These are phyloP conservation scores for Rhynchotus rufescens DNA, from an alignment of 2,797 vertebrate genomes.

Conservation along the genomic window DNA sequence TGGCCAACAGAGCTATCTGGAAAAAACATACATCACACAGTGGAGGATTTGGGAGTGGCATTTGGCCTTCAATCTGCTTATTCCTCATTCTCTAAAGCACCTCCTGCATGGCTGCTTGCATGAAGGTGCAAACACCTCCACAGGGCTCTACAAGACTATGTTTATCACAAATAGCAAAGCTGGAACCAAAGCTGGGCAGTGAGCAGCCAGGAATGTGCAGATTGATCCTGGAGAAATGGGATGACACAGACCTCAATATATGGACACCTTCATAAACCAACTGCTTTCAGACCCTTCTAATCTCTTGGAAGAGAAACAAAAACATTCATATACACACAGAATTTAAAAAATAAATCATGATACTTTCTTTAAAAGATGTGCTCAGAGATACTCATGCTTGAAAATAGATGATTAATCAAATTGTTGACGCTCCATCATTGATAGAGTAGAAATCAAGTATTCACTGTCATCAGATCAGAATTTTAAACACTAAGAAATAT, in stretches of 20 bases:
- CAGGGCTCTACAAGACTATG: neutral
- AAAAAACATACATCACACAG: neutral
- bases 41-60: neutral
- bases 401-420: neutral
- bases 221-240: neutral
- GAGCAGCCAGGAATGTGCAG: neutral
- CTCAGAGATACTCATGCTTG: neutral
- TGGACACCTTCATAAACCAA: neutral
- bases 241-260: neutral
- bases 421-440: neutral
- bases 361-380: neutral
- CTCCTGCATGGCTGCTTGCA: neutral
- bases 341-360: neutral
- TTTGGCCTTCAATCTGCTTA: neutral
- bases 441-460: neutral
- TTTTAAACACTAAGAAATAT: neutral
- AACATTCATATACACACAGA: neutral
- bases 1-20: neutral
- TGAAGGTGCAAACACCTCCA: neutral
- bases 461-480: neutral
- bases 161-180: neutral
- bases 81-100: neutral
- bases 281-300: neutral
- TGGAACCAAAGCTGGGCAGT: neutral
- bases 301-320: neutral